Evolutionary conservation across 2,888 invertebrate genomes (phyloP), one percentile per base, ranked within the genome.

Genomic region (Brachylomia viminalis): DNA sequence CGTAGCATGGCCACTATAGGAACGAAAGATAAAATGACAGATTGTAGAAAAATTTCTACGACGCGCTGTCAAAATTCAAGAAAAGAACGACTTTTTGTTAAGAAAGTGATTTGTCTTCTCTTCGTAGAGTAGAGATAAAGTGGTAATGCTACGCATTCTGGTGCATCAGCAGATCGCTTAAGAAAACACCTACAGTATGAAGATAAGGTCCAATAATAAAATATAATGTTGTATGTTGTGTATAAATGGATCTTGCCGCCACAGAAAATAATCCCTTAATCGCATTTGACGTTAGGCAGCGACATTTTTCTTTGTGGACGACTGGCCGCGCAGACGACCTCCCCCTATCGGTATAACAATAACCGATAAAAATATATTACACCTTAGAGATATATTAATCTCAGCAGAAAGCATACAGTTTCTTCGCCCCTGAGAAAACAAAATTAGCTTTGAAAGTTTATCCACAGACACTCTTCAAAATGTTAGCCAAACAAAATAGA

Each of bases 211-310:
- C 79, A 66, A 38, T 45, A 70, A 58, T 23, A 33, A n/a, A n/a
- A 33, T 66, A 20, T 33, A 56, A 66, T 61, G 45, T 45, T 42
- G 58, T 61, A 69, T 33, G 15, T 62, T 33, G 15, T 62, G 17
- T 49, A 17, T 49, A 77, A 81, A 72, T 59, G 38, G 47, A 76
- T 72, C 38, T 59, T n/a, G 33, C 56, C 15, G 42, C 45, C 20
- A 72, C 47, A 58, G 56, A 33, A 81, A 77, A 65, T 77, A 82
- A 81, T 69, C 72, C 42, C 68, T 27, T 81, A 77, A 77, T 82
- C 54, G 82, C 13, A 77, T 81, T 81, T 65, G 56, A 69, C 72
- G 72, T 10, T 47, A 59, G 68, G 27, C 33, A 76, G 47, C 30
- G 59, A 30, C 20, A 45, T 30, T 69, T 72, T 61, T 77, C 68